Base-by-base conservation (phyloP, 2,888 invertebrate genomes). In the Cyrtodaria siliqua region DNA sequence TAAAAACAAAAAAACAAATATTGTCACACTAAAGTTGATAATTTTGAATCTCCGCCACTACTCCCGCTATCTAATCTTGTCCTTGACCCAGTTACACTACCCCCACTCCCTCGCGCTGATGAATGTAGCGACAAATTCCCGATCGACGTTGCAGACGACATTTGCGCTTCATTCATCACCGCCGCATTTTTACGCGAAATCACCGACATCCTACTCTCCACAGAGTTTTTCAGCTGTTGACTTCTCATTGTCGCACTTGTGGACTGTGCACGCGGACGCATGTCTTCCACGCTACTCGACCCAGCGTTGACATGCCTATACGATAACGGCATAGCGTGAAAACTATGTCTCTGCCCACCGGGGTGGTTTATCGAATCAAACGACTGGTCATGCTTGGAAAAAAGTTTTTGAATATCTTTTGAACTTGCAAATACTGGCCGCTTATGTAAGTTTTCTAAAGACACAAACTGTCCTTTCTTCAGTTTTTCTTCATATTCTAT, bases 351-450 rank as follows among this genome's bases (percentile, higher is more conserved):
- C 69, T 86, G 82, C 16, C 81, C 61, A 26, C 82, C 71, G 44
- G 81, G 74, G 42, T 73, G 66, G 44, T 79, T 71, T 60, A 84
- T 75, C 20, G 83, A 84, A 61, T 82, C 83, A 55, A 76, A 78
- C 14, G 83, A 61, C 64, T 82, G 81, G 56, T 83, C 82, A 57
- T 84, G 84, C 27, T 83, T 82, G n/a, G 86, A 86, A 70, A 89
- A 89, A n/a, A 89, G 82, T 78, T 86, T 87, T 59, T 88, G 83
- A 67, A 89, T 89, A 73, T 89, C 89, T 18, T 84, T 84, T 9
- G 89, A 89, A 70, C 88, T 87, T 47, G 89, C 89, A 70, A 88
- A 89, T 59, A 86, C 81, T 68, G 87, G 86, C 72, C 85, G 76
- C 53, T 82, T 85, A 26, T 75, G 53, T 56, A 86, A 79, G 61